Evolutionary conservation across 2,797 vertebrate species (phyloP).

Genomic region (Artibeus jamaicensis): DNA sequence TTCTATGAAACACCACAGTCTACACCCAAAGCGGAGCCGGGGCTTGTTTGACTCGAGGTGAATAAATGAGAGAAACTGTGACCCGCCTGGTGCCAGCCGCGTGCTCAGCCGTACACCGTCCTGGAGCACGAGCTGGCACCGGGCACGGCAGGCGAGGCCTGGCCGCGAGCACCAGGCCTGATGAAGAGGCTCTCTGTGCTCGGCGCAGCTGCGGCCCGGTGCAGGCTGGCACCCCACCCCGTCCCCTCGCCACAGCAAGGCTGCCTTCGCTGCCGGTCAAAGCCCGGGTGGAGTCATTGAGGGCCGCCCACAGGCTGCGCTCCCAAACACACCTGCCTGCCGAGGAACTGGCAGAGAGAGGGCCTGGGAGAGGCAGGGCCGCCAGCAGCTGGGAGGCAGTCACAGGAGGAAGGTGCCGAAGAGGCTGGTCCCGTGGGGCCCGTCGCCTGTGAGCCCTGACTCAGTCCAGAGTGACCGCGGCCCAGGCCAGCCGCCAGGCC

Average conservation of each 20-base stretch:
- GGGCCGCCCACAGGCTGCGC: background rate
- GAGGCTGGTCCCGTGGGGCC: rapidly evolving
- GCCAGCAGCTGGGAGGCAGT: background rate
- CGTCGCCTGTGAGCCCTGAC: background rate
- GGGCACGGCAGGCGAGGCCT: background rate
- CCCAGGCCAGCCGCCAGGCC: background rate
- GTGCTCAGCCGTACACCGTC: rapidly evolving
- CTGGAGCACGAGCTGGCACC: background rate
- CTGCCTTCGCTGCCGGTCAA: background rate
- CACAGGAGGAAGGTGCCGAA: rapidly evolving
- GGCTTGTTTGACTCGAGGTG: background rate
- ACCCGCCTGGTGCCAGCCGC: background rate
- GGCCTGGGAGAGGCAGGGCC: background rate
- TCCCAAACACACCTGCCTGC: background rate
- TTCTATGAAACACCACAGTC: background rate
- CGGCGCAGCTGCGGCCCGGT: background rate
- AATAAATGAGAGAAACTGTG: constrained; percentile 3
- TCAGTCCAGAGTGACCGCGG: background rate
- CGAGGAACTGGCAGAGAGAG: background rate
- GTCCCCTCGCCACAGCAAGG: rapidly evolving
- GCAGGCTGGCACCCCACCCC: background rate
- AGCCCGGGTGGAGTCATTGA: background rate
- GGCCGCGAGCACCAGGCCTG: background rate
- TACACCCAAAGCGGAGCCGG: background rate
- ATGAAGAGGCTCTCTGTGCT: background rate